Evolutionary conservation across 2,888 invertebrate species (phyloP).

Genomic region (Himalopsyche kuldschensis): DNA sequence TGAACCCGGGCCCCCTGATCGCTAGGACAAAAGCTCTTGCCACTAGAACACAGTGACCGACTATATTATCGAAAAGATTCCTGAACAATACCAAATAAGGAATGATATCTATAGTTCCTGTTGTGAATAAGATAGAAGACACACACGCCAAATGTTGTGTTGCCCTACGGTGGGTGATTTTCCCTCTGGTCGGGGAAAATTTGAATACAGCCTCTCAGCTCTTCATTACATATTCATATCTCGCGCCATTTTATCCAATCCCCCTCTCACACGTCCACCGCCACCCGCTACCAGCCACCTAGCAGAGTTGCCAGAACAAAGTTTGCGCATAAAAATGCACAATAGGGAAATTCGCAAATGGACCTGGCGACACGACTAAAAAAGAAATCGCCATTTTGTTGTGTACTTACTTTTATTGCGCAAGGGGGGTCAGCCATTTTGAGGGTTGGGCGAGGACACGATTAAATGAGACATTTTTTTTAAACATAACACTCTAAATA

Average conservation of each 20-base stretch:
- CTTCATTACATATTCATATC: slow-evolving; percentile 37
- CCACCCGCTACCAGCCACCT: neutral
- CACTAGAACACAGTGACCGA: too few species aligned
- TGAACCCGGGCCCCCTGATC: too few species aligned
- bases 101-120: too few species aligned
- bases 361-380: neutral
- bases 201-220: slow-evolving; percentile 23
- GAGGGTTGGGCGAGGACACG: neutral
- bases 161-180: neutral
- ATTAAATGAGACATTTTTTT: too few species aligned
- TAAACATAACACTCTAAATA: too few species aligned
- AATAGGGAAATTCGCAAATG: neutral
- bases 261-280: neutral
- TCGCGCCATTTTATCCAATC: slow-evolving; percentile 9
- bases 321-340: slow-evolving; percentile 1
- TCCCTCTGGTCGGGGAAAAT: slow-evolving; percentile 24
- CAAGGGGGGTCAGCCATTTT: neutral
- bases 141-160: neutral
- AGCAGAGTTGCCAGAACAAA: neutral
- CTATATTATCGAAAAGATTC: too few species aligned
- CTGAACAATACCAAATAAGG: too few species aligned
- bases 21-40: too few species aligned
- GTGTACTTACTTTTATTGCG: neutral
- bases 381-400: neutral
- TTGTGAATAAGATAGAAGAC: too few species aligned